Conservation (phyloP, 2,113 vertebrate genomes). For the Apaloderma vittatum region DNA sequence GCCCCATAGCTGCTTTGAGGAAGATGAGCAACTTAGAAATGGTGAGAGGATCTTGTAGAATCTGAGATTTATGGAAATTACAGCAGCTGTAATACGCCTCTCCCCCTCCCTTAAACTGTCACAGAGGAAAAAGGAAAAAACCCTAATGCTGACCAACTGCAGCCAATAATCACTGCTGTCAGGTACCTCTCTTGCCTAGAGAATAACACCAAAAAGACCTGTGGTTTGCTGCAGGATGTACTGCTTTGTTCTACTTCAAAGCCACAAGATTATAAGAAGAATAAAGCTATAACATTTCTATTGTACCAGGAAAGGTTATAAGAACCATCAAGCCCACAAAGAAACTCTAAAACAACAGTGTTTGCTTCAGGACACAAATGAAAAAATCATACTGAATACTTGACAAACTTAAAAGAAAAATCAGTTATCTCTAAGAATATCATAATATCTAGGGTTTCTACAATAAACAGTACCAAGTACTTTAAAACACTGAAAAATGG, state of each 20-base stretch:
- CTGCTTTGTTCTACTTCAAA: background rate
- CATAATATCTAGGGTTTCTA: background rate
- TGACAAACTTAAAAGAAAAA: background rate
- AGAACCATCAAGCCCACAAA: background rate
- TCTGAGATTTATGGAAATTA: background rate
- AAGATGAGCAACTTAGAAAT: background rate
- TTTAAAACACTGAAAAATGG: background rate
- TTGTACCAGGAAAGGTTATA: background rate
- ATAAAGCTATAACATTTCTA: background rate
- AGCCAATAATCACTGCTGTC: background rate
- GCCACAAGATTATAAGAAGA: background rate
- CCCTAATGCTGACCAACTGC: background rate
- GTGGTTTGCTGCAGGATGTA: background rate
- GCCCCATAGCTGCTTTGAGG: background rate
- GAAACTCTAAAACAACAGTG: slow-evolving; percentile 5
- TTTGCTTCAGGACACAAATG: background rate
- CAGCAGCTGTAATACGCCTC: background rate
- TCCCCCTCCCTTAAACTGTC: background rate
- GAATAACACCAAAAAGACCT: background rate
- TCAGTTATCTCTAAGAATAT: slow-evolving; percentile 20
- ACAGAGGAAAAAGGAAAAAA: background rate
- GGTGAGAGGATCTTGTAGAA: background rate
- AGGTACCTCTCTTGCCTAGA: background rate
- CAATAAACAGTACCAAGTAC: background rate
- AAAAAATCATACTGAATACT: background rate